phyloP scores from a whole-genome alignment of 2,888 invertebrate genomes.

The Scotopteryx bipunctaria region DNA sequence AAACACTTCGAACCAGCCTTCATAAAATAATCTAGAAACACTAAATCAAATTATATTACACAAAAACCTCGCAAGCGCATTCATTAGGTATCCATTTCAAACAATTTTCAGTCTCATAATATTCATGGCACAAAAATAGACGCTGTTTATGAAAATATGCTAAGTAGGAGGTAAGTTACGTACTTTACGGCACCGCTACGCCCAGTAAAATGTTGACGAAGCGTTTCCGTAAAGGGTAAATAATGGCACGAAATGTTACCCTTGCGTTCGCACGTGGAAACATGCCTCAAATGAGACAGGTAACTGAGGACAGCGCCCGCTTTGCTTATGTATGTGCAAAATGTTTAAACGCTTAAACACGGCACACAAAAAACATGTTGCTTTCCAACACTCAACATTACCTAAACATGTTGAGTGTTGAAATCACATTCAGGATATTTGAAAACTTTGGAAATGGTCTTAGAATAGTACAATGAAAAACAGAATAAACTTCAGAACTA shows the following conservation, averaged over 20 bases:
- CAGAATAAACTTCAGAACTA: too few species aligned
- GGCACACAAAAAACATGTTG: too few species aligned
- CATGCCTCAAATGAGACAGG: conserved; percentile 23
- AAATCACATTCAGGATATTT: too few species aligned
- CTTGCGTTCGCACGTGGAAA: conserved; percentile 34
- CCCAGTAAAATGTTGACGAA: conserved; percentile 37
- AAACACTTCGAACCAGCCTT: too few species aligned
- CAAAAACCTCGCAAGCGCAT: background rate
- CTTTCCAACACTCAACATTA: too few species aligned
- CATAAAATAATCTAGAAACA: too few species aligned
- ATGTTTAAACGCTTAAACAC: background rate
- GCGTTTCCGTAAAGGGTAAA: conserved; percentile 44
- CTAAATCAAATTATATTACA: too few species aligned
- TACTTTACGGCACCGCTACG: conserved; percentile 26
- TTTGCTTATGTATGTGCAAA: conserved; percentile 11
- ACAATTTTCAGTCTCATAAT: background rate
- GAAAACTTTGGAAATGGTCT: too few species aligned
- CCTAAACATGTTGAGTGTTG: too few species aligned
- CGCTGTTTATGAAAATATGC: conserved; percentile 32
- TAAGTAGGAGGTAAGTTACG: conserved; percentile 29
- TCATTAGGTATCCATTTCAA: background rate
- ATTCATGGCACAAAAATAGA: conserved; percentile 3
- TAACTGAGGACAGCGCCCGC: background rate
- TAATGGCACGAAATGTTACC: conserved; percentile 38
- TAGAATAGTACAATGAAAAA: too few species aligned